Evolutionary conservation across 1,140 invertebrate species (phyloP), one percentile per base, ranked within the genome.

Genomic region (Melipona quadrifasciata): DNA sequence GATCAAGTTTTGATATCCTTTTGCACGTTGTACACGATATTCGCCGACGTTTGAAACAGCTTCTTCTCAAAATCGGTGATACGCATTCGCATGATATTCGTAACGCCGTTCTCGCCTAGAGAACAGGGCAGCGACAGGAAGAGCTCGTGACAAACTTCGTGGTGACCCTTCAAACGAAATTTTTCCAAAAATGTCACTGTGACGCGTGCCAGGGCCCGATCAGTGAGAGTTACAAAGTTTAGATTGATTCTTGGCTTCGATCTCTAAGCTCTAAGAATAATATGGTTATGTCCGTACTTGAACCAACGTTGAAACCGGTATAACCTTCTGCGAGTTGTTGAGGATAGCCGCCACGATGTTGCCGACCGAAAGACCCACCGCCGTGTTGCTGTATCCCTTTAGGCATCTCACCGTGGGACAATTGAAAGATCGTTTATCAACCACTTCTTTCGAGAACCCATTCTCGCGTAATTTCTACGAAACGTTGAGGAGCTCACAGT

Each of bases 41-140:
- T 91, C 0, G 95, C 95, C 12, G 95, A 95, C 21, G 90, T 90
- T 67, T 95, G 93, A 1, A 96, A 90, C 86, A 95, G 87, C 57
- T 94, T 93, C 76, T 93, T 93, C 91, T 96, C 96, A 10, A 90
- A 82, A n/a, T 95, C 94, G 16, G 93, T 96, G 39, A 96, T 94
- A 2, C 94, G 94, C 90, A 96, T 94, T 74, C 95, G 93, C 8
- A 96, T 90, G 47, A 96, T 92, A 80, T 96, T 93, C n/a, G 93
- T 95, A 73, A 96, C 89, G 14, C 96, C 96, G 82, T 95, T 94
- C 58, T 95, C 94, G 17, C 96, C 96, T 27, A 96, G 70, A 16
- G 94, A 91, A 75, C 95, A 95, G 11, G 96, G 96, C n/a, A 96
- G 89, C 0, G 96, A 96, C 24, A 96, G 90, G 86, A 95, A 96